Evolutionary conservation across 2,888 invertebrate species (phyloP), one percentile per base, ranked within the genome.

Genomic region (Meteorus colon): DNA sequence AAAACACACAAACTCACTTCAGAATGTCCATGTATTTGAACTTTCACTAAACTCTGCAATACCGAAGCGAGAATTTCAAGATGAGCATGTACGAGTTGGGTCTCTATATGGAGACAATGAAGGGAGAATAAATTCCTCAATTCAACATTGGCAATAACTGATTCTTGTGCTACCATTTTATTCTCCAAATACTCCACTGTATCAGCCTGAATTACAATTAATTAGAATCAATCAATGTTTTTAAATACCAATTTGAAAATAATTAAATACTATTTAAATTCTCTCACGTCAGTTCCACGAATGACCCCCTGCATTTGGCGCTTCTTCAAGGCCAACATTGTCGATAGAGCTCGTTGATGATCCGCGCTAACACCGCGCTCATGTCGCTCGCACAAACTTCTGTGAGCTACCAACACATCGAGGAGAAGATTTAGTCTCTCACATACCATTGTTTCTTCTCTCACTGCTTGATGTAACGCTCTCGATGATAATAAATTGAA

Each of bases 261-360:
- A 12, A 67, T 24, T 27, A 59, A 66, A 73, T 37, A 31, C 37
- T n/a, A 45, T 51, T 14, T 14, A 60, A 8, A 70, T 65, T 66
- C 5, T 88, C 91, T 90, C 88, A 93, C 93, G 86, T 92, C 92
- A 62, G 91, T 91, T 31, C 93, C 93, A 72, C 91, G 90, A 78
- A 93, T 92, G 12, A 92, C 92, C 1, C 93, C 93, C 83, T 93
- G 93, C 85, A 93, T 92, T 85, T 92, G 92, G 67, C 92, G 88
- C 81, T 92, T 93, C 82, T 93, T 93, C 71, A 93, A 87, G 2
- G 92, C 91, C 48, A 93, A 83, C 92, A 93, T 92, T 80, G 93
- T 93, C 2, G 92, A 91, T 8, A 93, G 86, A 0, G 93, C 93
- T 41, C 91, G 90, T 80, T 93, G 92, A 85, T 93, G 93, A 85